Evolutionary conservation across 2,797 vertebrate species (phyloP), one percentile per base, ranked within the genome.

Genomic region (Aphelocoma californica): DNA sequence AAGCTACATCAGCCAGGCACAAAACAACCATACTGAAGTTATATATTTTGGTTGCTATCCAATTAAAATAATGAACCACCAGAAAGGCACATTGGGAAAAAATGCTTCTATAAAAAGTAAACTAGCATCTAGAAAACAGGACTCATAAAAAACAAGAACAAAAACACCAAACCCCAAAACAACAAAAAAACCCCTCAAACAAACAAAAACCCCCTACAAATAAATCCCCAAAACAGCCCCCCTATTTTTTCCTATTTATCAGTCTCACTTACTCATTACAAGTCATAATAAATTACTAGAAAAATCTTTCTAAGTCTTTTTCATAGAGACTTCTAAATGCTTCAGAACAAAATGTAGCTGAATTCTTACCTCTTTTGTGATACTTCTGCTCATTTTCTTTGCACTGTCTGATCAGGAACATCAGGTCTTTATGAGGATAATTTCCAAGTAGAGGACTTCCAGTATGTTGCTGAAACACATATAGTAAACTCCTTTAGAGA

Each of bases 361-460:
- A 86, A 88, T 48, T 91, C 72, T 94, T 86, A 88, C 53, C 31
- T 88, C 26, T 88, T 94, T 72, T 81, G 18, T 47, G 31, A 23
- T 54, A 54, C 25, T 79, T 62, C 13, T 77, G 32, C 12, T 90
- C 7, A 18, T 83, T 92, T 91, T 77, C 50, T 60, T 77, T 70
- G 6, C 24, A 29, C 23, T 77, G 10, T 78, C 48, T 74, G 28
- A 74, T 71, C 64, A 93, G 32, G 40, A 69, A 29, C 12, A 32
- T 56, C 42, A 78, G 12, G 45, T 74, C 20, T 60, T 87, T 78
- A 34, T 11, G 7, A 89, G 10, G 24, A 54, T 69, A 61, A 88
- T 61, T 90, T 90, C 57, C 29, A 56, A 9, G 4, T 4, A 64
- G 14, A 56, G 38, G 8, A 53, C 10, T 70, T 92, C 32, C 69